A percentile compares a stretch with the other conserved stretches of the same genome.
phyloP scores from a whole-genome alignment of 2,113 vertebrate genomes.

The Brachirus orientalis region DNA sequence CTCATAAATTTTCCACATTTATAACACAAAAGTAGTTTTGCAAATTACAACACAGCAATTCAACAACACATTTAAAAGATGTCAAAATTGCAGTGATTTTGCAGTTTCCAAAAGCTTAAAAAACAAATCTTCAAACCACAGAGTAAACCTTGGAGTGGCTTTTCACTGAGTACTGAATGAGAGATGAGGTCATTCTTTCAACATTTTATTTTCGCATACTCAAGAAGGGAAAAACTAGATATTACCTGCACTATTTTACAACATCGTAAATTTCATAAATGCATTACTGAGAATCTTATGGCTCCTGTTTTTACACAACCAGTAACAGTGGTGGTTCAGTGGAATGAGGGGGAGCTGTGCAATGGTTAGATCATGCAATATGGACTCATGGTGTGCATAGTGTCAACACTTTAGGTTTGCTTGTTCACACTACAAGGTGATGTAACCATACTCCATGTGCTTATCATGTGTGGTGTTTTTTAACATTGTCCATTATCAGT shows the following conservation, averaged over 20 bases:
- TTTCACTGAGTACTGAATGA: too few species aligned
- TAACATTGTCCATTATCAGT: too few species aligned
- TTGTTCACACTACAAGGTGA: background rate
- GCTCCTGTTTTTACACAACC: slow-evolving; percentile 24
- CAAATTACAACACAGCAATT: background rate
- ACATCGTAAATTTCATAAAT: background rate
- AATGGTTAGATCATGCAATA: too few species aligned
- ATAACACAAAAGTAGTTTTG: background rate
- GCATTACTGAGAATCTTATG: slow-evolving; percentile 8
- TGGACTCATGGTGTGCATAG: too few species aligned
- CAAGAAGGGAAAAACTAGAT: background rate
- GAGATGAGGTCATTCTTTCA: too few species aligned
- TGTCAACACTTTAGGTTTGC: too few species aligned
- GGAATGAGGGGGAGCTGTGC: slow-evolving; percentile 30
- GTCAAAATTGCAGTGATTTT: too few species aligned
- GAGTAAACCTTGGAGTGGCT: too few species aligned
- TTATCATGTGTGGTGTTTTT: too few species aligned
- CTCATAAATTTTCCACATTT: background rate
- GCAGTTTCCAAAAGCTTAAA: too few species aligned
- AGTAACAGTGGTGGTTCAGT: slow-evolving; percentile 19
- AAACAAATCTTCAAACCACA: too few species aligned
- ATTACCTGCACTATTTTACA: background rate
- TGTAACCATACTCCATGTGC: background rate
- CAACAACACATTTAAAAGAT: too few species aligned
- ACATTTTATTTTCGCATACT: background rate